Evolutionary conservation across 2,113 vertebrate species (phyloP).

Genomic region (Physeter macrocephalus): DNA sequence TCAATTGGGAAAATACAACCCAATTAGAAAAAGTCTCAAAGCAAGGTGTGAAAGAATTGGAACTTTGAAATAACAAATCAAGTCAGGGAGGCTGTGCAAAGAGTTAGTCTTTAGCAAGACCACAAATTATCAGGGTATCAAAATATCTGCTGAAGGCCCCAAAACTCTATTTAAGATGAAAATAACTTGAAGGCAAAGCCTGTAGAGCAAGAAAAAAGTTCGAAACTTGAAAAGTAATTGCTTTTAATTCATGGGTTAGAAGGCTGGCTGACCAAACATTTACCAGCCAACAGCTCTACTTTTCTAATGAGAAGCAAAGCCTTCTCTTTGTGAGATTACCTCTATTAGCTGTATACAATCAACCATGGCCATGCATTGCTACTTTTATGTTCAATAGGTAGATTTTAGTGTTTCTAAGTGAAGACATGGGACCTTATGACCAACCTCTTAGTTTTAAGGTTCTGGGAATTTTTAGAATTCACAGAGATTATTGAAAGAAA

Average conservation of each 20-base stretch:
- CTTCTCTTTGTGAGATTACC: not conserved
- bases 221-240: slow-evolving; percentile 42
- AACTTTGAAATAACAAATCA: slow-evolving; percentile 67
- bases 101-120: slow-evolving; percentile 51
- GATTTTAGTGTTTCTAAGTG: not conserved
- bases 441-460: not conserved
- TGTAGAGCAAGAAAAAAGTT: not conserved
- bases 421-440: not conserved
- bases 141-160: slow-evolving; percentile 40
- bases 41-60: slow-evolving; percentile 65
- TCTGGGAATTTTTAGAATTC: not conserved
- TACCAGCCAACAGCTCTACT: not conserved
- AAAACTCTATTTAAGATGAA: slow-evolving; percentile 51
- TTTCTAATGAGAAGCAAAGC: not conserved
- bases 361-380: not conserved
- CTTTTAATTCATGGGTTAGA: not conserved
- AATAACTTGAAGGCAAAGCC: slow-evolving; percentile 43
- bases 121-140: slow-evolving; percentile 62
- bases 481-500: not conserved
- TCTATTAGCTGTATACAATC: not conserved
- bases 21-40: slow-evolving; percentile 51
- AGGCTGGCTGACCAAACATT: not conserved
- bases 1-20: slow-evolving; percentile 55
- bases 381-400: not conserved
- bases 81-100: slow-evolving; percentile 8